phyloP scores from a whole-genome alignment of 2,113 vertebrate species.

The Hypomesus transpacificus region DNA sequence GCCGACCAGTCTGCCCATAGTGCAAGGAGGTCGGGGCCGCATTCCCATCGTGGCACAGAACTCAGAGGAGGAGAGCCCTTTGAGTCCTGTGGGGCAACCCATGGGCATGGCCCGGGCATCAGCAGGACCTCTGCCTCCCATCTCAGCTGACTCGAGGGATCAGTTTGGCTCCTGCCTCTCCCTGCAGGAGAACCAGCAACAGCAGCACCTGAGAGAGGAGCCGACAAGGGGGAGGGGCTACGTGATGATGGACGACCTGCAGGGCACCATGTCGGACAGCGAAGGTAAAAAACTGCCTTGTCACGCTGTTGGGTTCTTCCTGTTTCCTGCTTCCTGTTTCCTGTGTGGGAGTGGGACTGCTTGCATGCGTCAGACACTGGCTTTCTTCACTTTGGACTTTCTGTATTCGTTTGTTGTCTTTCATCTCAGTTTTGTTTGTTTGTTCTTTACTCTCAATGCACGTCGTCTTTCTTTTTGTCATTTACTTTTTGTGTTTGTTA shows the following conservation, averaged over 20 bases:
- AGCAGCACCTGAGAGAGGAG: slow-evolving; percentile 96
- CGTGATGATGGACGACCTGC: slow-evolving; percentile 96
- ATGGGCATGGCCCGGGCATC: slow-evolving; percentile 99
- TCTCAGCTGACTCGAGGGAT: slow-evolving; percentile 95
- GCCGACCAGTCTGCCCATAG: slow-evolving; percentile 95
- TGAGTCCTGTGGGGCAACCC: slow-evolving; percentile 96
- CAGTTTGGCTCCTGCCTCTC: slow-evolving; percentile 98
- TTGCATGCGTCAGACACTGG: slow-evolving; percentile 37
- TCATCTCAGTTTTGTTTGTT: slow-evolving; percentile 18
- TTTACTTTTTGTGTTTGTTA: slow-evolving; percentile 1
- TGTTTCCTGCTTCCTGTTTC: slow-evolving; percentile 27
- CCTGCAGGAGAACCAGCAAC: slow-evolving; percentile 85
- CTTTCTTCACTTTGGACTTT: not conserved
- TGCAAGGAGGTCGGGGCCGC: slow-evolving; percentile 88
- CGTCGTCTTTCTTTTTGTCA: slow-evolving; percentile 56
- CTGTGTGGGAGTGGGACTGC: slow-evolving; percentile 31
- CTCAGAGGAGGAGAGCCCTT: slow-evolving; percentile 96
- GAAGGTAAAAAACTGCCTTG: slow-evolving; percentile 85
- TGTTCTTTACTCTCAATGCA: slow-evolving; percentile 65
- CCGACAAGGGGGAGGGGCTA: slow-evolving; percentile 87
- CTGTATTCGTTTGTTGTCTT: slow-evolving; percentile 40
- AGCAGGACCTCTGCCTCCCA: slow-evolving; percentile 93
- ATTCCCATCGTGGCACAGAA: slow-evolving; percentile 98
- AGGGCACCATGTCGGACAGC: slow-evolving; percentile 97
- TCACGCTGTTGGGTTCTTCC: slow-evolving; percentile 11